Percentiles rank a stretch among this genome's conserved stretches.
phyloP scores from a whole-genome alignment of 2,797 vertebrate genomes.

The Gallinago nigripennis region DNA sequence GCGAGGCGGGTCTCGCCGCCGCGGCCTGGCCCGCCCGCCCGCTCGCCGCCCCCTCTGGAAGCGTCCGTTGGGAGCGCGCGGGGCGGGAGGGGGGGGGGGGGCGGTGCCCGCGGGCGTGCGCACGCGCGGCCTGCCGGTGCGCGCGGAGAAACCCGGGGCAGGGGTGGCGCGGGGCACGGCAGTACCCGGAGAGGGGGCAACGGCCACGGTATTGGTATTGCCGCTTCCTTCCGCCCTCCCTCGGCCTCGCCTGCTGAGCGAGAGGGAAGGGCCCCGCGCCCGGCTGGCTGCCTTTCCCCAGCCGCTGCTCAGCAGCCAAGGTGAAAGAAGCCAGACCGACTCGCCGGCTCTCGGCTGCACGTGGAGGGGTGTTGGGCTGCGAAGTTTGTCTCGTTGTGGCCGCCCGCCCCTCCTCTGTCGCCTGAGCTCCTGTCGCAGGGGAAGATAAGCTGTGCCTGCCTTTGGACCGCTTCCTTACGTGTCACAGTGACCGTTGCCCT shows the following conservation, averaged over 20 bases:
- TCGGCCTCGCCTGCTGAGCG: neutral
- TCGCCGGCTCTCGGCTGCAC: neutral
- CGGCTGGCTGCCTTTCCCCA: accelerated
- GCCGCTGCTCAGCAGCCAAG: neutral
- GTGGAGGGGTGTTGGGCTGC: accelerated
- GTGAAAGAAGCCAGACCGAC: neutral
- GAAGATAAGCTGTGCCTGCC: accelerated
- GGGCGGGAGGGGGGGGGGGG: neutral
- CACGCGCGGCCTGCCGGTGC: neutral
- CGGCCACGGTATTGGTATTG: too few species aligned
- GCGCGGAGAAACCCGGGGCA: neutral
- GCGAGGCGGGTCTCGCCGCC: too few species aligned
- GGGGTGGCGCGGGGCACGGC: too few species aligned
- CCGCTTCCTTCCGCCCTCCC: neutral
- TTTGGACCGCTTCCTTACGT: accelerated
- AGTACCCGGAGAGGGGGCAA: too few species aligned
- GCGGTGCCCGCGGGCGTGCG: neutral
- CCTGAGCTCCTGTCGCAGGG: accelerated
- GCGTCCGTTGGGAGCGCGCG: neutral
- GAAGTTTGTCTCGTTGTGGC: accelerated
- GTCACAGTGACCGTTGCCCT: neutral
- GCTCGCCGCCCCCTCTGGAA: neutral
- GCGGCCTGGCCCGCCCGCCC: too few species aligned
- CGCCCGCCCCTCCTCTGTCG: too few species aligned
- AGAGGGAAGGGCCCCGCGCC: too few species aligned